Evolutionary conservation across 2,888 invertebrate species (phyloP).

Genomic region (Pristionchus entomophagus): DNA sequence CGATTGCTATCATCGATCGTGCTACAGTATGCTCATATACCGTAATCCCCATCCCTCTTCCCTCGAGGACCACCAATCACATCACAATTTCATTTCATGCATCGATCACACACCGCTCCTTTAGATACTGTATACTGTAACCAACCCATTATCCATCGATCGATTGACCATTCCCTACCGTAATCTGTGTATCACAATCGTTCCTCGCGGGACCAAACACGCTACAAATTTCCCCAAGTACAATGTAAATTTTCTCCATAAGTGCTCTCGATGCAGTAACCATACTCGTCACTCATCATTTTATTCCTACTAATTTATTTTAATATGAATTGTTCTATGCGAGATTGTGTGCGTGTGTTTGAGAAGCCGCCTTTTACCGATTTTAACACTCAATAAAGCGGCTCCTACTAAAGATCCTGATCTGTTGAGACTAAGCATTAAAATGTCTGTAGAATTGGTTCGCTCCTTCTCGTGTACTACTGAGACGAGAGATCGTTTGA

Average conservation of each 20-base stretch:
- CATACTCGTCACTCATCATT: slow-evolving; percentile 5
- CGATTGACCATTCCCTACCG: not conserved
- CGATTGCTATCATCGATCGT: not conserved
- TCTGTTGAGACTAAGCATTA: not conserved
- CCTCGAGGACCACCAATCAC: not conserved
- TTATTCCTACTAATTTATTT: slow-evolving; percentile 25
- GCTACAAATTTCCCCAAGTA: not conserved
- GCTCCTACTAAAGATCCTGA: not conserved
- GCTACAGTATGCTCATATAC: slow-evolving; percentile 18
- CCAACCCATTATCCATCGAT: not conserved
- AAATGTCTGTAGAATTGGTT: too few relatives aligned
- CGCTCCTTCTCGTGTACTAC: too few relatives aligned
- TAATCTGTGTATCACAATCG: not conserved
- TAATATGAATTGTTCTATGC: slow-evolving; percentile 28
- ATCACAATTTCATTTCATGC: slow-evolving; percentile 2
- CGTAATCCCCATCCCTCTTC: not conserved
- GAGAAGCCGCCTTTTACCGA: not conserved
- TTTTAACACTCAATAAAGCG: not conserved
- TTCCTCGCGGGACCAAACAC: not conserved
- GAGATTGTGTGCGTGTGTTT: slow-evolving; percentile 7
- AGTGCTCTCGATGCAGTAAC: not conserved
- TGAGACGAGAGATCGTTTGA: too few relatives aligned
- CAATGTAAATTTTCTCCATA: not conserved
- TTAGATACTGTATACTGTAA: not conserved
- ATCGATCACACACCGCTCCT: not conserved